phyloP scores from a whole-genome alignment of 2,797 vertebrate genomes.

The Cossypha heuglini region DNA sequence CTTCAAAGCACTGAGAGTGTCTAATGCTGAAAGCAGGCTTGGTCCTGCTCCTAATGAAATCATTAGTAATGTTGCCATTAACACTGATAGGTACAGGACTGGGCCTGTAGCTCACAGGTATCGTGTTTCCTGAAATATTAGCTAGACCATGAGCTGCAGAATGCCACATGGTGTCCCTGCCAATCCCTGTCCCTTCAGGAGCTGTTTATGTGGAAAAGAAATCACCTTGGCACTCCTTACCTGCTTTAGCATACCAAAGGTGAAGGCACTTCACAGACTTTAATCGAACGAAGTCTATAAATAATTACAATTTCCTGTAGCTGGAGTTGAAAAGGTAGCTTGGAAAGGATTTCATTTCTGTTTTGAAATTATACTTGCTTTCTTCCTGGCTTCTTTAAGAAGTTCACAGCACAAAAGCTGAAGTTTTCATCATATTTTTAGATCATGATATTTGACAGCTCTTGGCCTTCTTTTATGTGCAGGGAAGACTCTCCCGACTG shows the following conservation, averaged over 20 bases:
- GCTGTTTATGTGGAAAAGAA: background rate
- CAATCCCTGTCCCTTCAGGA: background rate
- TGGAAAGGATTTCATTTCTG: background rate
- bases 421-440: background rate
- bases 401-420: background rate
- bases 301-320: background rate
- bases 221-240: background rate
- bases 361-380: slow-evolving; percentile 2
- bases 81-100: background rate
- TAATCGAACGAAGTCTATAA: background rate
- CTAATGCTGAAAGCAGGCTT: slow-evolving; percentile 17
- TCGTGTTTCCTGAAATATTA: slow-evolving; percentile 32
- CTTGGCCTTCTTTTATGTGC: background rate
- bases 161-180: background rate
- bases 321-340: background rate
- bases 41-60: slow-evolving; percentile 42
- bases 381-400: background rate
- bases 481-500: background rate
- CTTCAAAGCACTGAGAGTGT: background rate
- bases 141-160: background rate
- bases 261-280: background rate
- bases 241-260: background rate
- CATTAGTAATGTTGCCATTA: background rate
- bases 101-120: background rate
- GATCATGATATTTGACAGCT: slow-evolving; percentile 1